phyloP scores from a whole-genome alignment of 2,113 vertebrate genomes.

The Rhynchomys soricoides region DNA sequence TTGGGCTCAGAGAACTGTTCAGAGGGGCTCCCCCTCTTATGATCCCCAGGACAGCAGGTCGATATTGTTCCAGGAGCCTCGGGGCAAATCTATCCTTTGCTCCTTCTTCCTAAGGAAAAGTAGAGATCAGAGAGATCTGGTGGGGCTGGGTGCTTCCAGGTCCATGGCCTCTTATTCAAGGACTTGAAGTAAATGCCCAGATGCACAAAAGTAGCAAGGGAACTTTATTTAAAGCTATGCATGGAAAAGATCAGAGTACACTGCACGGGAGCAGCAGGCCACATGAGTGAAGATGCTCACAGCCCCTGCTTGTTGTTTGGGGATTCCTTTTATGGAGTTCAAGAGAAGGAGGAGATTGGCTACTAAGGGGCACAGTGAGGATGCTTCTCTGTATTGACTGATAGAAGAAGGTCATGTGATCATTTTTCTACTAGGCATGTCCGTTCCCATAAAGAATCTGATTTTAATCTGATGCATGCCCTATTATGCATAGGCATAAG shows the following conservation, averaged over 20 bases:
- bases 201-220: background rate
- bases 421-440: background rate
- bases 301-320: background rate
- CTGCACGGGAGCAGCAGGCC: background rate
- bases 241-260: background rate
- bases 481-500: background rate
- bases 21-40: background rate
- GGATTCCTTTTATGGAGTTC: background rate
- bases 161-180: background rate
- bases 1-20: background rate
- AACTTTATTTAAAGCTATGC: background rate
- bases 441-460: background rate
- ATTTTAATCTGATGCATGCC: background rate
- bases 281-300: background rate
- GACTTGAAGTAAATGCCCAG: background rate
- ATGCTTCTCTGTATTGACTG: background rate
- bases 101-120: background rate
- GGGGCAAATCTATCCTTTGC: background rate
- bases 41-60: background rate
- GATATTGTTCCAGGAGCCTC: background rate
- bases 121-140: background rate
- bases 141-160: background rate
- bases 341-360: background rate
- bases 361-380: background rate
- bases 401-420: background rate